A percentile compares a stretch with the other conserved stretches of the same genome.
These are phyloP conservation scores for Enteromius argenteus DNA, from an alignment of 2,797 vertebrate species.

Conservation along the genomic window DNA sequence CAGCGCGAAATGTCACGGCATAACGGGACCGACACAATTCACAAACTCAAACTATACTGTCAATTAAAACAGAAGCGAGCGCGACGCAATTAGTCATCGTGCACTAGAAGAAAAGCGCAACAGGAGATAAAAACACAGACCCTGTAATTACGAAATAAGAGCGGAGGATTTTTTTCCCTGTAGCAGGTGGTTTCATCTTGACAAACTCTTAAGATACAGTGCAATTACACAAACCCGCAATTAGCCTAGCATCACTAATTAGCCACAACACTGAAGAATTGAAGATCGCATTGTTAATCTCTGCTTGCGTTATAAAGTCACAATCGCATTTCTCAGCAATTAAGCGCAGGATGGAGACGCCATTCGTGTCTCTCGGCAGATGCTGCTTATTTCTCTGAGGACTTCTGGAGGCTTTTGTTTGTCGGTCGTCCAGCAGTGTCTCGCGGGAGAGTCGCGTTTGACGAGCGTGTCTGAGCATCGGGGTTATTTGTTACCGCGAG, in stretches of 20 bases:
- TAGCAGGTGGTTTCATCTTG: slow-evolving; percentile 66
- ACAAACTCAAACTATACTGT: slow-evolving; percentile 44
- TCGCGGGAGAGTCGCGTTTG: slow-evolving; percentile 42
- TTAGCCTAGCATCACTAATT: slow-evolving; percentile 66
- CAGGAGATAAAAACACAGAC: slow-evolving; percentile 54
- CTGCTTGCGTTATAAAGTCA: slow-evolving; percentile 63
- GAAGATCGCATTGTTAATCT: slow-evolving; percentile 62
- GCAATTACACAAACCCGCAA: slow-evolving; percentile 66
- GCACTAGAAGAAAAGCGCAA: slow-evolving; percentile 48
- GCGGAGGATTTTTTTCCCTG: slow-evolving; percentile 57
- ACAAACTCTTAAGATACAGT: slow-evolving; percentile 67
- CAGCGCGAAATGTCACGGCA: slow-evolving; percentile 41
- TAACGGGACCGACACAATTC: slow-evolving; percentile 32
- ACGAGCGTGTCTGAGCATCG: slow-evolving; percentile 28
- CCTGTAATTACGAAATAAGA: slow-evolving; percentile 68
- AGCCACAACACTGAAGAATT: slow-evolving; percentile 59
- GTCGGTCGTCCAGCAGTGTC: slow-evolving; percentile 9
- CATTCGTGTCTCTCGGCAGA: slow-evolving; percentile 44
- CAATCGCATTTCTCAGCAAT: slow-evolving; percentile 53
- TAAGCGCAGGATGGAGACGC: slow-evolving; percentile 23
- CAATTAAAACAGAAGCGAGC: slow-evolving; percentile 58
- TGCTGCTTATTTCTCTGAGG: slow-evolving; percentile 55
- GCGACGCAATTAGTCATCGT: slow-evolving; percentile 53
- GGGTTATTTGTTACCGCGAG: slow-evolving; percentile 9
- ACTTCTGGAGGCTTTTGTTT: slow-evolving; percentile 38